Conservation (phyloP, 2,113 vertebrate species). For the Chelonoidis abingdonii region DNA sequence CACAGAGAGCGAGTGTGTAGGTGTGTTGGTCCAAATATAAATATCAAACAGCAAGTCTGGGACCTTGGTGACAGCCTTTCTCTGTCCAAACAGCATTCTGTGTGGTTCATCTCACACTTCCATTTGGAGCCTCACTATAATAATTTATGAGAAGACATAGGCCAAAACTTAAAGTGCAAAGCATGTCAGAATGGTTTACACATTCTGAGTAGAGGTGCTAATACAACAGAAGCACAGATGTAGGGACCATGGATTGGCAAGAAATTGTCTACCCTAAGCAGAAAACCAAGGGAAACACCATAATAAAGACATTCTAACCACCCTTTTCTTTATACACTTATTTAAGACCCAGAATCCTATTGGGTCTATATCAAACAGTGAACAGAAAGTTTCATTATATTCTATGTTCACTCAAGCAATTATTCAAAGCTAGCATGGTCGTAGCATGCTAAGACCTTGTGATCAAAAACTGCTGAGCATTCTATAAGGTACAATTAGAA, state of each 20-base stretch:
- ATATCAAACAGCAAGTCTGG: background rate
- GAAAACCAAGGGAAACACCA: background rate
- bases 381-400: background rate
- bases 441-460: background rate
- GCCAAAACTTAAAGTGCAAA: background rate
- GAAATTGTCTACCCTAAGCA: background rate
- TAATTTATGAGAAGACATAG: background rate
- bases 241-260: background rate
- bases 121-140: background rate
- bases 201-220: background rate
- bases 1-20: background rate
- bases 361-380: background rate
- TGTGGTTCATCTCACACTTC: background rate
- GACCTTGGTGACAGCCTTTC: background rate
- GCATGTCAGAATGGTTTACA: background rate
- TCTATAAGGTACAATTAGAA: background rate
- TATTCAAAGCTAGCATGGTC: background rate
- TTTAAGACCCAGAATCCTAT: background rate
- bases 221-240: background rate
- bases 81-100: background rate
- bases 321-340: background rate
- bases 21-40: background rate
- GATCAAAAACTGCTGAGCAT: background rate
- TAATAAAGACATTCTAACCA: background rate
- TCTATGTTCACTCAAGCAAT: background rate